Conservation (phyloP, 2,888 invertebrate genomes). For the Drosophila ochracea region DNA sequence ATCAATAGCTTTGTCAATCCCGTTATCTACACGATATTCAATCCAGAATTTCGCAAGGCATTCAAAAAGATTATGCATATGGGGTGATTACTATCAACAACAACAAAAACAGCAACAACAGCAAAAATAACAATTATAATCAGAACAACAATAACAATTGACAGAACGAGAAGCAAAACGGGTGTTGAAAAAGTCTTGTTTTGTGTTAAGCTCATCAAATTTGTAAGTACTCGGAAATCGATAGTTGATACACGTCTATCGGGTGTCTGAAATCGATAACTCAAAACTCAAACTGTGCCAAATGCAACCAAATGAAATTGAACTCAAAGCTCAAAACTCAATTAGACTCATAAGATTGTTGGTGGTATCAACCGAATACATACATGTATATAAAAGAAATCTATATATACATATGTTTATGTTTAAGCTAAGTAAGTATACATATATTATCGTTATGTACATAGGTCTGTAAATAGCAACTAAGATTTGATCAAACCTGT, state of each 20-base stretch:
- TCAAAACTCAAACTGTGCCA: slow-evolving; percentile 61
- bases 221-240: slow-evolving; percentile 27
- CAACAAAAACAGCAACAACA: slow-evolving; percentile 13
- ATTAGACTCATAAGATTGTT: slow-evolving; percentile 61
- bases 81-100: slow-evolving; percentile 85
- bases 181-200: background rate
- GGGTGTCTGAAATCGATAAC: slow-evolving; percentile 27
- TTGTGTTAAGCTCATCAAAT: slow-evolving; percentile 20
- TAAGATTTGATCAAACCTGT: slow-evolving; percentile 46
- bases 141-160: slow-evolving; percentile 1
- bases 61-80: slow-evolving; percentile 96
- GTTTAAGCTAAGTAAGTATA: slow-evolving; percentile 6
- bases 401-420: background rate
- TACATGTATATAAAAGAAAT: background rate
- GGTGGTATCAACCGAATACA: slow-evolving; percentile 25
- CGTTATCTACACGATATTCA: slow-evolving; percentile 97
- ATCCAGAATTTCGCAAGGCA: slow-evolving; percentile 99
- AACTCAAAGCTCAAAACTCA: slow-evolving; percentile 63
- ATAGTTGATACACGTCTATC: slow-evolving; percentile 13
- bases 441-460: slow-evolving; percentile 26
- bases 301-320: slow-evolving; percentile 55
- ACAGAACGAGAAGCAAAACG: background rate
- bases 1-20: slow-evolving; percentile 98
- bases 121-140: background rate
- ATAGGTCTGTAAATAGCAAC: slow-evolving; percentile 47